Base-by-base conservation (phyloP, 1,140 invertebrate species). In the Carposina sasakii region DNA sequence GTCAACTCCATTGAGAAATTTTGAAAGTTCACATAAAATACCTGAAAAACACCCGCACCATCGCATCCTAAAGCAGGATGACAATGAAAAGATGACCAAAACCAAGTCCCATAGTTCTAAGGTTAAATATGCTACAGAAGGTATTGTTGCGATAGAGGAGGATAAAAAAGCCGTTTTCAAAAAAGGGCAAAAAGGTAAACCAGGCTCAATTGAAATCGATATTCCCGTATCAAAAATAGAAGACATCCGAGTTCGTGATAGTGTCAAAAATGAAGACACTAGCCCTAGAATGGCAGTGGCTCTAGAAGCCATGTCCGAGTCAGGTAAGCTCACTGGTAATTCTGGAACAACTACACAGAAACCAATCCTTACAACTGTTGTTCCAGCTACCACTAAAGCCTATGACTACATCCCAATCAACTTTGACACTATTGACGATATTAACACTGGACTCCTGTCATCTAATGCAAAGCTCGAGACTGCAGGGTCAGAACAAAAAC, bases 401-500 rank as follows among this genome's bases (percentile, higher is more conserved):
- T 85, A 75, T 52, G 82, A 85, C 20, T 84, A 85, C 21, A 75
- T 85, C 48, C 82, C 84, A 15, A 79, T 85, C 23, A 86, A 86
- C 60, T 79, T 85, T 44, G 82, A 84, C 47, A 74, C 71, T 26
- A 83, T 83, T 17, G 83, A 84, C 42, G 79, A 84, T 46, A 85
- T 86, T 17, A 86, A 86, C 50, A 76, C 64, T 41, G 83, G 83
- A 15, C 57, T 86, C 5, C 58, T 86, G 30, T 77, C 79, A 3
- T 81, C 82, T 15, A 83, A 82, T 51, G 60, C 84, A n/a, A 78
- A 81, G 42, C 51, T 86, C 21, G 85, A 86, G 59, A 76, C 81
- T 10, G 83, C 85, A 31, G 85, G 83, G 1, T 74, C 85, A 31
- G 85, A 86, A 63, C 83, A 85, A 57, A 85, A 85, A 51, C 87